Percentiles rank a stretch among this genome's conserved stretches.
Evolutionary conservation across 2,113 vertebrate species (phyloP).

Genomic region (Platanista minor): DNA sequence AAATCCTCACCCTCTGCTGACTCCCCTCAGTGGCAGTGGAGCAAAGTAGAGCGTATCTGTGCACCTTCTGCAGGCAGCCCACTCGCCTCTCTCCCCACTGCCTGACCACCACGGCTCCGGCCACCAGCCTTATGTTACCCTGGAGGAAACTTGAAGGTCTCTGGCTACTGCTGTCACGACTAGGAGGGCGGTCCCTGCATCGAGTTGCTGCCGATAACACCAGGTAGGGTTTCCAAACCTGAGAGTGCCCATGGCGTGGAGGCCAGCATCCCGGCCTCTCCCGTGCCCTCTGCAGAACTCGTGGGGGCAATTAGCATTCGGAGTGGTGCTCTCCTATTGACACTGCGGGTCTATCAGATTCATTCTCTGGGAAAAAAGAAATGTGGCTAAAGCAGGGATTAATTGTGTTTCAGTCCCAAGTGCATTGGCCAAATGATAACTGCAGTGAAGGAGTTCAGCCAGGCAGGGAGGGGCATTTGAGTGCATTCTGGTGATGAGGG

Average conservation of each 20-base stretch:
- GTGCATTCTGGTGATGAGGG: background rate
- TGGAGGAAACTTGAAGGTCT: conserved; percentile 73
- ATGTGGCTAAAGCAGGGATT: conserved; percentile 46
- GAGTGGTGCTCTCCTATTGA: conserved; percentile 1
- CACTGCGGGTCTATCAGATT: conserved; percentile 19
- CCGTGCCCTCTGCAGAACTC: background rate
- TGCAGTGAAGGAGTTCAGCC: rapidly evolving
- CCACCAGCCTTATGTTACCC: conserved; percentile 69
- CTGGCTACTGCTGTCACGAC: conserved; percentile 60
- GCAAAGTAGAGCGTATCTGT: background rate
- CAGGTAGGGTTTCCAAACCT: conserved; percentile 72
- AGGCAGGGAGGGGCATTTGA: background rate
- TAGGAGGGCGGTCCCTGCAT: conserved; percentile 53
- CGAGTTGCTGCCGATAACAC: conserved; percentile 47
- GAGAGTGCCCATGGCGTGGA: background rate
- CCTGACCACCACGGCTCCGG: background rate
- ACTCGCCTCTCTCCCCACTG: background rate
- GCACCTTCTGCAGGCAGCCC: background rate
- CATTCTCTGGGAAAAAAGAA: conserved; percentile 40
- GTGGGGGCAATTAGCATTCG: conserved; percentile 42
- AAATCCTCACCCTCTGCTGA: conserved; percentile 21
- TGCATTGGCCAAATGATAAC: background rate
- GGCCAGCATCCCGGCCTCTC: background rate
- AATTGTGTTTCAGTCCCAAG: background rate
- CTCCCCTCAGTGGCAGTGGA: conserved; percentile 18